Conservation (phyloP, 1,140 invertebrate species). For the Platyura marginata region DNA sequence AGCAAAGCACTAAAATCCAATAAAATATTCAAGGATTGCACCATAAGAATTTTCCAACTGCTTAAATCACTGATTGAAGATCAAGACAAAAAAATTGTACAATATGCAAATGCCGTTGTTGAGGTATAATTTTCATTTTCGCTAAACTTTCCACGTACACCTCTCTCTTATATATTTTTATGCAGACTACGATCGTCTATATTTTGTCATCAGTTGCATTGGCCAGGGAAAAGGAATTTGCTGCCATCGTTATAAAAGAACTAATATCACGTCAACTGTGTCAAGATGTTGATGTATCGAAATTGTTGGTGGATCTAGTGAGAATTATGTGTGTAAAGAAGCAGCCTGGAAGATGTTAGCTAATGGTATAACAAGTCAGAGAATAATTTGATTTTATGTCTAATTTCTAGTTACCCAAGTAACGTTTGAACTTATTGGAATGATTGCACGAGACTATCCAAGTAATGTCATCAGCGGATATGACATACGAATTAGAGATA, state of each 20-base stretch:
- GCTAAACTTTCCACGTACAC: not conserved
- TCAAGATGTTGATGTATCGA: not conserved
- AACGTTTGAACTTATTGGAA: constrained; percentile 1
- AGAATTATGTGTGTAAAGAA: not conserved
- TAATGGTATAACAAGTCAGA: not conserved
- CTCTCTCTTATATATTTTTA: not conserved
- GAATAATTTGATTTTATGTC: not conserved
- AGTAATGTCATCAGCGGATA: not conserved
- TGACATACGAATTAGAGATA: not conserved
- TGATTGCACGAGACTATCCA: constrained; percentile 1
- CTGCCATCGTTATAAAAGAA: constrained; percentile 1
- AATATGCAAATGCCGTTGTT: not conserved
- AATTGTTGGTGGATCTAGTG: not conserved
- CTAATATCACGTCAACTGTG: not conserved
- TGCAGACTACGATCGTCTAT: not conserved
- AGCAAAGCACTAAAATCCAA: not conserved
- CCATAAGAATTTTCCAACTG: not conserved
- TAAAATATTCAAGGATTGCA: not conserved
- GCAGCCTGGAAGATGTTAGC: not conserved
- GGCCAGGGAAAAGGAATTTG: constrained; percentile 2
- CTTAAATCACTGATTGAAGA: not conserved
- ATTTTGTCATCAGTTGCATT: not conserved
- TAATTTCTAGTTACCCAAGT: not conserved
- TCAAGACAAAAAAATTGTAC: not conserved
- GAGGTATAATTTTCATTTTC: not conserved